phyloP scores from a whole-genome alignment of 2,797 vertebrate genomes.

The Leuciscus waleckii region DNA sequence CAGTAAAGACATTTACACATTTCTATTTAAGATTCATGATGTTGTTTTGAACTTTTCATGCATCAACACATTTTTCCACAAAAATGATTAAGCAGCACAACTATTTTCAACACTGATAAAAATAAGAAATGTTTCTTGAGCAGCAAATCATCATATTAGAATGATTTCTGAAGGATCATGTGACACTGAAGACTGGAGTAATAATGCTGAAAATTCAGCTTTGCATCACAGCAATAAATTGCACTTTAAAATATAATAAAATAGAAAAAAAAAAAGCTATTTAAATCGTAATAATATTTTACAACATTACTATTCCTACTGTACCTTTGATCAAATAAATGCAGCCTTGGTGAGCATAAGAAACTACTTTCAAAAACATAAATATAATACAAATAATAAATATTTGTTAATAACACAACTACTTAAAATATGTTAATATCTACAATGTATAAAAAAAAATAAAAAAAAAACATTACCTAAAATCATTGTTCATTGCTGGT shows the following conservation, averaged over 20 bases:
- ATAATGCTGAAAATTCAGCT: not conserved
- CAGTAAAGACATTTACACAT: not conserved
- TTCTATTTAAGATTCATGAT: not conserved
- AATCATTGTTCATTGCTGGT: not conserved
- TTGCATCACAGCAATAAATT: not conserved
- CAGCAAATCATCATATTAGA: not conserved
- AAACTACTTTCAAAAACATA: not conserved
- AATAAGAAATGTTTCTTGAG: not conserved
- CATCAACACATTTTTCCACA: too few relatives aligned
- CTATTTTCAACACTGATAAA: not conserved
- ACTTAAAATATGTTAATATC: not conserved
- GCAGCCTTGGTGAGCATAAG: too few relatives aligned
- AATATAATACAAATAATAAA: too few relatives aligned
- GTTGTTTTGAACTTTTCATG: too few relatives aligned
- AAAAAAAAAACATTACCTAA: not conserved
- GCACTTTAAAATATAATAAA: not conserved
- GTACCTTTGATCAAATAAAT: too few relatives aligned
- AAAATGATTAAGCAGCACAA: too few relatives aligned
- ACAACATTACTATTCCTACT: too few relatives aligned
- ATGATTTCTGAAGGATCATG: not conserved
- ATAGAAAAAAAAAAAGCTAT: too few relatives aligned
- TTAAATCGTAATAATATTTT: too few relatives aligned
- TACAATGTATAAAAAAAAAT: not conserved
- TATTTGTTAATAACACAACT: not conserved
- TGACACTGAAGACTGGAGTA: not conserved